Conservation (phyloP, 2,888 invertebrate species). For the Melieria crassipennis region DNA sequence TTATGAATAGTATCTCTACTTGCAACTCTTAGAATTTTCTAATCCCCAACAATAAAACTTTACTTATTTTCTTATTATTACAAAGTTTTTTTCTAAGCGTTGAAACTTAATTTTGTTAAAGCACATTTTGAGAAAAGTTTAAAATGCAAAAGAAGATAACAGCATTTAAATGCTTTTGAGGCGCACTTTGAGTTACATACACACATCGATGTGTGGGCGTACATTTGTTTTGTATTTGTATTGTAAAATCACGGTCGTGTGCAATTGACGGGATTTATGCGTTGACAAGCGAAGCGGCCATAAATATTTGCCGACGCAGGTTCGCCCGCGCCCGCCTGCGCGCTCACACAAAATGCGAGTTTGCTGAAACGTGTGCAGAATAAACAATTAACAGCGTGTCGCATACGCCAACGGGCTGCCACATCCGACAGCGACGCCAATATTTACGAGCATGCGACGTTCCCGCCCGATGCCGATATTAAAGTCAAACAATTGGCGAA, state of each 20-base stretch:
- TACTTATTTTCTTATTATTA: too few species aligned
- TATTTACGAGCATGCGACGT: slow-evolving; percentile 5
- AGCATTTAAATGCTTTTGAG: background rate
- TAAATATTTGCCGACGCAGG: slow-evolving; percentile 25
- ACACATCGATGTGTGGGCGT: background rate
- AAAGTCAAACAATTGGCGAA: slow-evolving; percentile 6
- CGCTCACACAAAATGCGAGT: slow-evolving; percentile 33
- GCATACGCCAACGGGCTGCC: background rate
- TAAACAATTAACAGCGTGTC: slow-evolving; percentile 41
- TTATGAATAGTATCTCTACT: too few species aligned
- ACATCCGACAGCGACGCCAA: background rate
- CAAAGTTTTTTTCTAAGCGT: too few species aligned
- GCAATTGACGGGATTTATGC: slow-evolving; percentile 31
- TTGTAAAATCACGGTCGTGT: slow-evolving; percentile 15
- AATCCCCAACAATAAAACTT: too few species aligned
- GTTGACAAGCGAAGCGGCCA: slow-evolving; percentile 9
- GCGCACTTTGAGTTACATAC: too few species aligned
- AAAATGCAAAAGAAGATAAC: background rate
- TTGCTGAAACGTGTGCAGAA: slow-evolving; percentile 48
- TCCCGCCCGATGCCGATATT: background rate
- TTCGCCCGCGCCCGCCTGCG: background rate
- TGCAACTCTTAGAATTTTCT: too few species aligned
- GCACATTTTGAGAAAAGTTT: background rate
- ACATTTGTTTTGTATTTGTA: background rate
- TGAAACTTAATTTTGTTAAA: slow-evolving; percentile 12